Base-by-base conservation (phyloP, 2,113 vertebrate species). In the Stictonetta naevosa region DNA sequence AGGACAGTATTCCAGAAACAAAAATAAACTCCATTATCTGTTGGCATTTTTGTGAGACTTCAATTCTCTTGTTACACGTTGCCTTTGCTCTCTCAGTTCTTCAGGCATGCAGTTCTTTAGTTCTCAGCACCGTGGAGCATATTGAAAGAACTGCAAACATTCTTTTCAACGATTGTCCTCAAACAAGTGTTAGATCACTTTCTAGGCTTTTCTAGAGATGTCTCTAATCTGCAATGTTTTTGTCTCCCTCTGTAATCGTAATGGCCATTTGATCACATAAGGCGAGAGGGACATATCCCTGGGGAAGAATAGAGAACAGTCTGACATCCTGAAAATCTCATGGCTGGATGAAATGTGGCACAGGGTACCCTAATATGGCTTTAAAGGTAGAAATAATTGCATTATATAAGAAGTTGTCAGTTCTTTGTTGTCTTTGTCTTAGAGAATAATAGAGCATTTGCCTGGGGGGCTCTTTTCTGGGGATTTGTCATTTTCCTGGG, bases 401-500 rank as follows among this genome's bases (percentile, higher is more conserved):
- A 81, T 91, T 92, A 84, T 48, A 13, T 21, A 72, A n/a, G 82
- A 18, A 90, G 31, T 59, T 86, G 46, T 64, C 36, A 67, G 33
- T 26, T 88, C 38, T 95, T 88, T 75, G 6, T 94, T 89, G 28
- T 40, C 36, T 96, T 92, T 95, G 34, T 88, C 79, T 93, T 76
- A 56, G 58, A 52, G 48, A 40, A 91, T 91, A 80, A 73, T 74
- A 90, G 26, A 88, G 5, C 15, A 48, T 75, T 96, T 95, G 64
- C 88, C 86, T 33, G 13, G 33, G 38, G 34, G 68, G 40, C 50
- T 81, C 15, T 88, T 88, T 92, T 34, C 44, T 69, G 77, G 31
- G 13, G 15, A 17, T 72, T 33, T 94, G 55, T 88, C 75, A 76
- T 90, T 36, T 78, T 92, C 50, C 50, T 69, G 77, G 31, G 13